Percentiles rank a stretch among this genome's conserved stretches.
phyloP scores from a whole-genome alignment of 2,113 vertebrate species.

The Neogobius melanostomus region DNA sequence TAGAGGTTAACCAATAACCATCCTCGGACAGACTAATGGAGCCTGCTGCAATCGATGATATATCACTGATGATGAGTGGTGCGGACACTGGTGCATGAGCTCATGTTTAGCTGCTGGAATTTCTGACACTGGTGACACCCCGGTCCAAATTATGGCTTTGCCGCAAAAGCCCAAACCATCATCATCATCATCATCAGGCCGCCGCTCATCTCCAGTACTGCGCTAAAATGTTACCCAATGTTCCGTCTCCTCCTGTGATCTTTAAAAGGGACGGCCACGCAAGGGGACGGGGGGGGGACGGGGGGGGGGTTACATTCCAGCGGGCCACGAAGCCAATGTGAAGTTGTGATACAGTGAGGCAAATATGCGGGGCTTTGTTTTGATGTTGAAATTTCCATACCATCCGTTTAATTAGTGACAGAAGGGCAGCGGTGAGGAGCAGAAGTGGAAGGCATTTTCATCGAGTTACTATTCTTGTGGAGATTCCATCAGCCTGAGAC shows the following conservation, averaged over 20 bases:
- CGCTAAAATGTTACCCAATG: constrained; percentile 7
- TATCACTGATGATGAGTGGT: constrained; percentile 5
- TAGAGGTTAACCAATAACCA: not conserved
- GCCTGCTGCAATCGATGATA: constrained; percentile 15
- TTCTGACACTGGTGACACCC: constrained; percentile 35
- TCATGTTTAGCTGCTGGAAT: constrained; percentile 20
- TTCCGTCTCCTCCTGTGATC: constrained; percentile 12
- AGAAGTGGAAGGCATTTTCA: too few relatives aligned
- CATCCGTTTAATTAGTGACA: too few relatives aligned
- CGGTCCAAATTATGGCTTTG: constrained; percentile 43
- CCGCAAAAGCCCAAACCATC: constrained; percentile 29
- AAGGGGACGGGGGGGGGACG: too few relatives aligned
- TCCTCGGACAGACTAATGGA: not conserved
- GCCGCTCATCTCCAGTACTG: constrained; percentile 12
- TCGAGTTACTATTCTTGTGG: too few relatives aligned
- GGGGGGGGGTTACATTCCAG: constrained; percentile 31
- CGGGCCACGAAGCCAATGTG: constrained; percentile 10
- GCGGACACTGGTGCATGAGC: constrained; percentile 15
- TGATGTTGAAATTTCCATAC: not conserved
- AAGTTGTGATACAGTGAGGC: constrained; percentile 14
- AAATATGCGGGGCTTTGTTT: constrained; percentile 3
- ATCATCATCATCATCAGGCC: not conserved
- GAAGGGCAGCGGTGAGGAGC: too few relatives aligned
- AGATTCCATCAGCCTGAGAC: too few relatives aligned
- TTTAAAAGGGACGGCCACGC: constrained; percentile 1